Base-by-base conservation (phyloP, 2,888 invertebrate genomes). In the Rhagonycha fulva region DNA sequence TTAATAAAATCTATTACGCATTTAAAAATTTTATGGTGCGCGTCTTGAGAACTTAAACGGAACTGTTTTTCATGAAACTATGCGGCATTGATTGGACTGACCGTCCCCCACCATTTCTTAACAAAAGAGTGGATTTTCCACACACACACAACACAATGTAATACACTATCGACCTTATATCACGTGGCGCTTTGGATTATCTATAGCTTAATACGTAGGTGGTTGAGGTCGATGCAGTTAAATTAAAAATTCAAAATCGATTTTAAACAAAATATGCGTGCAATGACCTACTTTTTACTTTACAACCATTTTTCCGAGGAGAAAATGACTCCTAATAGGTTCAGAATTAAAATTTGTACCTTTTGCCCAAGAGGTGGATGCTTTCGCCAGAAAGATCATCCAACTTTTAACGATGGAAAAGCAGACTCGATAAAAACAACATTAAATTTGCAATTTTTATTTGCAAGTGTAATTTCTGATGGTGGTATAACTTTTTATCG, bases 21-120 rank as follows among this genome's bases (percentile, higher is more conserved):
- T 47, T 47, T 47, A 7, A 47, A 47, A 47, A 47, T 47, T 47
- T n/a, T 47, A 5, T 12, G 7, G 26, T 24, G 26, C 63, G 19
- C 63, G 19, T 24, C 63, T 62, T 66, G 63, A 66, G n/a, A 47
- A 47, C 19, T 62, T 19, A 66, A 9, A 66, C 63, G 23, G 24
- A 24, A 24, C 23, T 26, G 63, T 24, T 66, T 66, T 66, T 66
- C 63, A 66, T 24, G 12, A 66, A 66, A 24, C 63, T 79, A 74
- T 76, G 76, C 80, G 75, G 76, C 81, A 82, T 82, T 81, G 82
- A 82, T 82, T 82, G 79, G 71, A 76, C 80, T 82, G 82, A 82
- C 82, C 82, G 79, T 76, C 76, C 78, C 80, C 80, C 80, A 74
- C 79, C 74, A 72, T 47, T 76, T 76, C 76, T 75, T 71, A 74